These are phyloP conservation scores for Lepidurus arcticus DNA, from an alignment of 1,140 invertebrate species.

Conservation along the genomic window DNA sequence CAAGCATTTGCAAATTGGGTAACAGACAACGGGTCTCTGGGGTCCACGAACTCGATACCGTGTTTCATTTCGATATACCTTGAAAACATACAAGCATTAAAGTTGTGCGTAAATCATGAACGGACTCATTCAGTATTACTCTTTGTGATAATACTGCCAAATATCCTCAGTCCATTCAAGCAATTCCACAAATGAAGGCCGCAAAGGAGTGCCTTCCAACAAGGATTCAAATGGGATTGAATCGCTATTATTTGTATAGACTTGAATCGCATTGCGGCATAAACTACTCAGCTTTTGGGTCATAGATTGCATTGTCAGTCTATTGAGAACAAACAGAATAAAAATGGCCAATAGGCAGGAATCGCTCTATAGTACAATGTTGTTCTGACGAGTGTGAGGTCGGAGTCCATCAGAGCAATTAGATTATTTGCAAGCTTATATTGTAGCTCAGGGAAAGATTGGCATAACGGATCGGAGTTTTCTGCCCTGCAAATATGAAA, in stretches of 20 bases:
- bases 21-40: background rate
- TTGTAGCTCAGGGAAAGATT: background rate
- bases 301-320: background rate
- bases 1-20: background rate
- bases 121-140: background rate
- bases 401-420: background rate
- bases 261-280: background rate
- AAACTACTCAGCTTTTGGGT: background rate
- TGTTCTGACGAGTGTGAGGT: background rate
- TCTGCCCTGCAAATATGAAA: background rate
- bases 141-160: slow-evolving; percentile 4
- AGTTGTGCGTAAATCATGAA: background rate
- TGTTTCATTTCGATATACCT: slow-evolving; percentile 11
- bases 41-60: background rate
- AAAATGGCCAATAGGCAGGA: background rate
- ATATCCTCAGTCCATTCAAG: background rate
- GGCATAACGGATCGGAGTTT: background rate
- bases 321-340: background rate
- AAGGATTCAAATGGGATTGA: background rate
- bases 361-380: background rate
- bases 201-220: background rate
- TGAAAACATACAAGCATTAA: background rate
- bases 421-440: background rate
- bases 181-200: background rate
- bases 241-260: background rate